Conservation (phyloP, 2,113 vertebrate genomes). For the Osmerus eperlanus region DNA sequence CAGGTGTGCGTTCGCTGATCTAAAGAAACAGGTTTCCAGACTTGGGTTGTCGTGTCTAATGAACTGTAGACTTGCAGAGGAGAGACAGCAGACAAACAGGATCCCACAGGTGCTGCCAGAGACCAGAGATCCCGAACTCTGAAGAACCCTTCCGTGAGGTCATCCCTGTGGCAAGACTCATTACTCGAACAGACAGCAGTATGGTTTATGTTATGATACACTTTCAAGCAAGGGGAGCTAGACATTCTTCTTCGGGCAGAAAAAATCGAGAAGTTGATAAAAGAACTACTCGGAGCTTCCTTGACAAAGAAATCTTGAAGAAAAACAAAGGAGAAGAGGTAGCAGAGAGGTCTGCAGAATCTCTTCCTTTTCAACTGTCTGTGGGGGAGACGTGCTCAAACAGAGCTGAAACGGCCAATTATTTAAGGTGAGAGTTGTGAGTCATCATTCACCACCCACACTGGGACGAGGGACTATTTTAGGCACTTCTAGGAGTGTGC, state of each 20-base stretch:
- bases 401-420: slow-evolving; percentile 28
- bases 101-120: not conserved
- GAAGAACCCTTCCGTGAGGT: slow-evolving; percentile 37
- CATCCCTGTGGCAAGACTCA: slow-evolving; percentile 33
- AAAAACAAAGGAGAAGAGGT: not conserved
- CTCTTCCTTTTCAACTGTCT: slow-evolving; percentile 14
- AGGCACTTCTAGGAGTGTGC: not conserved
- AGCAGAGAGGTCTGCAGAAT: not conserved
- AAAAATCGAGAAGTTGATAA: slow-evolving; percentile 1
- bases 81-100: not conserved
- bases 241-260: not conserved
- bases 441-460: not conserved
- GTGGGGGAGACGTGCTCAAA: slow-evolving; percentile 31
- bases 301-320: slow-evolving; percentile 6
- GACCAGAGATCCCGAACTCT: slow-evolving; percentile 32
- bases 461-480: not conserved
- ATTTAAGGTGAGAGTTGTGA: not conserved
- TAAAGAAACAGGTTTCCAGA: not conserved
- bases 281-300: slow-evolving; percentile 10
- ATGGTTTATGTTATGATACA: slow-evolving; percentile 12
- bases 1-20: not conserved
- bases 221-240: not conserved
- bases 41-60: slow-evolving; percentile 1
- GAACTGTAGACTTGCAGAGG: slow-evolving; percentile 10
- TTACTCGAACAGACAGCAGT: not conserved